These are phyloP conservation scores for Manduca sexta DNA, from an alignment of 1,140 invertebrate genomes.

Conservation along the genomic window DNA sequence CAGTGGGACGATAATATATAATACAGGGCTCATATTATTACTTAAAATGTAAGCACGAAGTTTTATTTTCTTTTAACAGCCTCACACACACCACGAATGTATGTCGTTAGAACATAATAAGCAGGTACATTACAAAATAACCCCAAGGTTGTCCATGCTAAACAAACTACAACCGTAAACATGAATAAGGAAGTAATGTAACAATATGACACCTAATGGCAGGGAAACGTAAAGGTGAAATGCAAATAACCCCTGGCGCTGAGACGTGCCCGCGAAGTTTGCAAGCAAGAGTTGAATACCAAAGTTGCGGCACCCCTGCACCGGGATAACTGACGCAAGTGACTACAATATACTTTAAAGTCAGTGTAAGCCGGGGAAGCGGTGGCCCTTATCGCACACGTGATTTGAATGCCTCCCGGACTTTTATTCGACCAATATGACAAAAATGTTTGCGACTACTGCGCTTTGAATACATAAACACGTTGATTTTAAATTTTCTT, in stretches of 20 bases:
- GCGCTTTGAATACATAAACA: constrained; percentile 43
- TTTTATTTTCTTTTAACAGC: too few relatives aligned
- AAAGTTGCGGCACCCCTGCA: constrained; percentile 27
- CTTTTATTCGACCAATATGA: constrained; percentile 47
- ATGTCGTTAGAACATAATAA: too few relatives aligned
- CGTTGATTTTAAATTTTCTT: constrained; percentile 11
- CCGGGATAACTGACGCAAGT: constrained; percentile 34
- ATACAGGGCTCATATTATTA: too few relatives aligned
- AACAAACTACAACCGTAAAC: too few relatives aligned
- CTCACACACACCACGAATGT: too few relatives aligned
- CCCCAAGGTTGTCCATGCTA: too few relatives aligned
- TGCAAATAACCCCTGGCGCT: constrained; percentile 42
- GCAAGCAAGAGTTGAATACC: constrained; percentile 31
- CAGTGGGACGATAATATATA: too few relatives aligned
- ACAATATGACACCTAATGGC: constrained; percentile 34
- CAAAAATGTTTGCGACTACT: constrained; percentile 43
- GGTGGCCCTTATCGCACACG: constrained; percentile 44
- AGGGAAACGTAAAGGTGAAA: constrained; percentile 34
- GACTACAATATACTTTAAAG: constrained; percentile 47
- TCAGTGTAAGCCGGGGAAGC: constrained; percentile 35
- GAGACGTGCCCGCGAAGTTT: constrained; percentile 39
- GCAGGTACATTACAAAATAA: too few relatives aligned
- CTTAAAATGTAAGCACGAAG: too few relatives aligned
- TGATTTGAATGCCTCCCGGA: constrained; percentile 37
- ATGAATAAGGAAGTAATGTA: constrained; percentile 2